Percentiles rank a stretch among this genome's conserved stretches.
These are phyloP conservation scores for Gambusia yucatana DNA, from an alignment of 2,797 vertebrate genomes.

Conservation along the genomic window DNA sequence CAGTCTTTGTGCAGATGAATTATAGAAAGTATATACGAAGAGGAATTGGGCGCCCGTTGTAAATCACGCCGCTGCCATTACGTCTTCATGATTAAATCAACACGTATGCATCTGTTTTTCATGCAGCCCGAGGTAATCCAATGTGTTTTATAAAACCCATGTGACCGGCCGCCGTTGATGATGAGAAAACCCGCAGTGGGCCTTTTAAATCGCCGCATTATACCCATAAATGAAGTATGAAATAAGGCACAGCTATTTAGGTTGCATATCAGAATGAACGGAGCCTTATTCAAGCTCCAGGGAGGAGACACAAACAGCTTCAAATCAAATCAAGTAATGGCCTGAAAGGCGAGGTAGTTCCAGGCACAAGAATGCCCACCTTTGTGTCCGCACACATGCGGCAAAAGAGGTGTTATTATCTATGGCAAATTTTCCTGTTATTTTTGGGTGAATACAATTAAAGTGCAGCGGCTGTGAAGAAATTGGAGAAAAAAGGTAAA, in stretches of 20 bases:
- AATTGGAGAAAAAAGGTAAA: constrained; percentile 62
- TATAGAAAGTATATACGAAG: neutral
- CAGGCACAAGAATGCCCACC: constrained; percentile 64
- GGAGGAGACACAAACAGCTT: constrained; percentile 57
- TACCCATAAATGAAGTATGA: constrained; percentile 58
- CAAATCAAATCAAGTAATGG: constrained; percentile 73
- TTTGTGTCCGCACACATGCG: constrained; percentile 58
- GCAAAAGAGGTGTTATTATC: constrained; percentile 68
- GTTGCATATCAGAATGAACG: constrained; percentile 48
- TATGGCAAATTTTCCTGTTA: constrained; percentile 73
- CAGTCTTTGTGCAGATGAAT: constrained; percentile 12
- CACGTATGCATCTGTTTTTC: constrained; percentile 27
- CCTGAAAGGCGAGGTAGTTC: constrained; percentile 63
- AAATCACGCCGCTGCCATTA: constrained; percentile 41
- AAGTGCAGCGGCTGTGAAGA: constrained; percentile 62
- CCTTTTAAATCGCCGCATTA: constrained; percentile 47
- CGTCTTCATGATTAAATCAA: constrained; percentile 27
- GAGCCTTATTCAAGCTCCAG: constrained; percentile 53
- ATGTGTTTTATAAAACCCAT: constrained; percentile 48
- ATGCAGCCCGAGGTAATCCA: constrained; percentile 10
- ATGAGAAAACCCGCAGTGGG: constrained; percentile 24
- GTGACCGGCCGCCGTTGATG: constrained; percentile 38
- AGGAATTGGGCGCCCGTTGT: constrained; percentile 9
- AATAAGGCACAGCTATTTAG: constrained; percentile 59
- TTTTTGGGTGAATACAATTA: constrained; percentile 63